Evolutionary conservation across 2,797 vertebrate genomes (phyloP), one percentile per base, ranked within the genome.

Genomic region (Enteromius fasciolatus): DNA sequence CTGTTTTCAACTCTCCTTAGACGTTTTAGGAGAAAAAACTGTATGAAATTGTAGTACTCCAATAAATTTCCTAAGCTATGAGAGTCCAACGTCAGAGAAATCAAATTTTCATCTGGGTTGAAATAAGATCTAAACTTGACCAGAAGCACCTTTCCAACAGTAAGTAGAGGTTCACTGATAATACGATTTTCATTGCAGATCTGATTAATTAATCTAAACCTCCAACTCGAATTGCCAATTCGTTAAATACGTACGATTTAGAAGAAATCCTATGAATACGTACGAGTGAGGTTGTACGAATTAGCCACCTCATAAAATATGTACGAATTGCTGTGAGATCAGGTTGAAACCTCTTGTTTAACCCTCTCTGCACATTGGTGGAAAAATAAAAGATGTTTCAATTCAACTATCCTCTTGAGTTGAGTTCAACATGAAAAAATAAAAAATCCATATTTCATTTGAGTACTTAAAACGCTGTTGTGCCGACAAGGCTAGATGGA

Each of bases 401-500:
- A 12, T 46, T 48, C 25, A 72, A 36, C 57, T 33, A 39, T 57
- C 36, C 25, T 48, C 25, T 41, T 15, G 46, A 63, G 59, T 8
- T 5, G 28, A 14, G 0, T 20, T 25, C 20, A 25, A 61, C n/a
- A 59, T 76, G 8, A 8, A 14, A 15, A 70, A 36, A 7, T 36
- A 66, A 28, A 20, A 75, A 87, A 86, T 86, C 77, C 59, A 87
- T 83, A 83, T 83, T 85, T 78, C 69, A 84, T 85, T 83, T 81
- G 31, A 76, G 83, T 44, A 46, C 76, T 79, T 78, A 83, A 83
- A 85, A 54, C 31, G 23, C 84, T 84, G 82, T 85, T 86, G 83
- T 86, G 67, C 64, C 86, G 36, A 86, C 77, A 81, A 70, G 57
- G 64, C 52, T 74, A 64, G 77, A 70, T 73, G 82, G 76, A 81